Conservation (phyloP, 2,797 vertebrate genomes). For the Sebastes taczanowskii region DNA sequence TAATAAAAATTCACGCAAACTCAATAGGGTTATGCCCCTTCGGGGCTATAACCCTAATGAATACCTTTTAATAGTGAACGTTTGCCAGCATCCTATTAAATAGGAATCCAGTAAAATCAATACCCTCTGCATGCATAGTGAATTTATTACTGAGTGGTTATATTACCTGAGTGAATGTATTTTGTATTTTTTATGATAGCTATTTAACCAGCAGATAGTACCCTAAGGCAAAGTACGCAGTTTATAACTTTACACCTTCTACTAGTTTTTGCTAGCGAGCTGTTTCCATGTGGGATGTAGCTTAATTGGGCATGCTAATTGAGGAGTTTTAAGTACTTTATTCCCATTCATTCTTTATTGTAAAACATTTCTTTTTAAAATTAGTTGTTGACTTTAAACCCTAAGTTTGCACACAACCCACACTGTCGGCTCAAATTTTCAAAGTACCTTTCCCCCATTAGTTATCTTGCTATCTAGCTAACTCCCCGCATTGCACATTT, state of each 20-base stretch:
- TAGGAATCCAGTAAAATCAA: too few relatives aligned
- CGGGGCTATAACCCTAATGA: too few relatives aligned
- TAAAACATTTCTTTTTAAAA: not conserved
- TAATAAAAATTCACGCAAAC: too few relatives aligned
- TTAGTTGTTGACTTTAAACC: not conserved
- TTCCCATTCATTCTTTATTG: not conserved
- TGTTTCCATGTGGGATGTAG: not conserved
- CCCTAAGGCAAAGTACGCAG: too few relatives aligned
- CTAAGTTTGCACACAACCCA: not conserved
- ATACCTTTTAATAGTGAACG: not conserved
- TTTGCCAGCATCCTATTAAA: not conserved
- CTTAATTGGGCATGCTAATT: not conserved
- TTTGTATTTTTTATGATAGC: not conserved
- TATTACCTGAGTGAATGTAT: not conserved
- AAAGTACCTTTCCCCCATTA: not conserved
- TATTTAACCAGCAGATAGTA: too few relatives aligned
- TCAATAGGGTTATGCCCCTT: too few relatives aligned
- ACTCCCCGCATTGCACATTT: not conserved
- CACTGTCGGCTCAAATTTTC: not conserved
- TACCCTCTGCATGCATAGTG: too few relatives aligned
- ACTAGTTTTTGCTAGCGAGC: too few relatives aligned
- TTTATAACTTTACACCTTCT: too few relatives aligned
- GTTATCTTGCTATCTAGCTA: not conserved
- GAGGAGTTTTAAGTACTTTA: not conserved
- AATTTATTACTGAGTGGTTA: not conserved